A percentile compares a stretch with the other conserved stretches of the same genome.
Conservation (phyloP, 2,113 vertebrate species). For the Damaliscus lunatus region DNA sequence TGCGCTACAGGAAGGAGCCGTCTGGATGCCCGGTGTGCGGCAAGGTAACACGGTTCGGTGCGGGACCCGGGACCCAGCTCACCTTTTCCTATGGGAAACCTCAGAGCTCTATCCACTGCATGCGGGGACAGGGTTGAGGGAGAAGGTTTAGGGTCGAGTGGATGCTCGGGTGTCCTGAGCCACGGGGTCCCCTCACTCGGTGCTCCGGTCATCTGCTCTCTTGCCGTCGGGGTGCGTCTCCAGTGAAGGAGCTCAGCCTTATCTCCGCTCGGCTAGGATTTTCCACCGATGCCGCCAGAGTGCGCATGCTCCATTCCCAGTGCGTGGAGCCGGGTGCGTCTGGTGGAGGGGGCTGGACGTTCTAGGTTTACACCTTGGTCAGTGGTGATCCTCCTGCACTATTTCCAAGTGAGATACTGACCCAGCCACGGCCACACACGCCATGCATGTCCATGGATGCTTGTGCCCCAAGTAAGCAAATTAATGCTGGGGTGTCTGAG, state of each 20-base stretch:
- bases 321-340: fast-evolving
- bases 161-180: no score
- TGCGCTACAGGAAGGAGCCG: slow-evolving; percentile 97
- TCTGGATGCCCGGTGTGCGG: slow-evolving; percentile 96
- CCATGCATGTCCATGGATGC: neutral
- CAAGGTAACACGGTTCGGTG: slow-evolving; percentile 82
- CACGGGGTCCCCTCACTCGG: fast-evolving
- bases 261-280: fast-evolving
- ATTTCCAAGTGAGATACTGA: neutral
- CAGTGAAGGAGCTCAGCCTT: neutral
- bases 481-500: neutral
- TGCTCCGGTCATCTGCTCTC: neutral
- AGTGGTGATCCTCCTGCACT: neutral
- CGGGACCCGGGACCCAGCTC: neutral
- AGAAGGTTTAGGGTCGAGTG: fast-evolving
- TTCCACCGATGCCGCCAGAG: fast-evolving
- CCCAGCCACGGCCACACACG: fast-evolving
- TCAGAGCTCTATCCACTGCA: neutral
- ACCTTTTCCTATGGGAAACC: fast-evolving
- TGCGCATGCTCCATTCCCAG: fast-evolving
- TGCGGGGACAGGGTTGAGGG: neutral
- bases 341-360: fast-evolving
- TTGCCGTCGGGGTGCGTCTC: fast-evolving
- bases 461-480: neutral
- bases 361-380: neutral